Evolutionary conservation across 2,888 invertebrate species (phyloP), one percentile per base, ranked within the genome.

Genomic region (Cephalotes varians): DNA sequence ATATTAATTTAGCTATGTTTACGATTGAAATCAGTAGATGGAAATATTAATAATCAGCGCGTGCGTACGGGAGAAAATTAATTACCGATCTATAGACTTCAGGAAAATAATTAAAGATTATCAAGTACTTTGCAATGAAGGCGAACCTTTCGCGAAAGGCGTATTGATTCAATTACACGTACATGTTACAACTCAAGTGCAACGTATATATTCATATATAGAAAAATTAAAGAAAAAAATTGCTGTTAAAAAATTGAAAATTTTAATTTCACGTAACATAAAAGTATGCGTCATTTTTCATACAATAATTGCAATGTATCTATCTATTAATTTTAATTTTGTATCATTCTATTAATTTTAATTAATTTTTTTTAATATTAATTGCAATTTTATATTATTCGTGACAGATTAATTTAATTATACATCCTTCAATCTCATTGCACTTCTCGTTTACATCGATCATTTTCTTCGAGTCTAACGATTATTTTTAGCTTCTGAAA

Each of bases 401-500:
- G 15, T 21, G 15, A 12, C 25, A 25, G 15, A 58, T 60, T 28
- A 72, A 71, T 56, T 40, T 31, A 49, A 34, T 69, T 25, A 51
- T 58, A 25, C 18, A 28, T 60, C 56, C 0, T 40, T 40, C 15
- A 18, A 58, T 6, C 7, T 31, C 15, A 47, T 69, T 21, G 5
- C 12, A 34, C 1, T n/a, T 37, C 1, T 72, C n/a, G 1, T 31
- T 72, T 7, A 34, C 18, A 18, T 21, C 9, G 6, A 51, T 72
- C 34, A 47, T 54, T 60, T 40, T 85, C 25, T 28, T 69, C 49
- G 28, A 76, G 37, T 34, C 62, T 54, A 69, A 58, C 28, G 37
- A 73, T 85, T 67, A 73, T 72, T 62, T 65, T 31, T 72, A 34
- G 44, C 44, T 40, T 31, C 12, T 84, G 9, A 72, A 60, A 40